phyloP scores from a whole-genome alignment of 2,113 vertebrate genomes.

The Epinephelus lanceolatus region DNA sequence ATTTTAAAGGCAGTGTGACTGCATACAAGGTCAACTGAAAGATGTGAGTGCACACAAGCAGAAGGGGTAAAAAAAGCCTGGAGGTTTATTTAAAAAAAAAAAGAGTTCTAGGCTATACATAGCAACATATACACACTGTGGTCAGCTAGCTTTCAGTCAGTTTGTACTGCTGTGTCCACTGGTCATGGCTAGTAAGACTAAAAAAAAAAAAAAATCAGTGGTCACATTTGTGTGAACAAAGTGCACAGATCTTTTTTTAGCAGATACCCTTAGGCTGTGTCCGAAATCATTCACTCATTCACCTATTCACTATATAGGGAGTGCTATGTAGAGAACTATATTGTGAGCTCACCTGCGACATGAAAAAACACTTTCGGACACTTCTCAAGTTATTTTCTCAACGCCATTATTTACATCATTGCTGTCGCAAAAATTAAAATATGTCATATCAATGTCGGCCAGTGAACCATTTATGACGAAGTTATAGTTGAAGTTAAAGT shows the following conservation, averaged over 20 bases:
- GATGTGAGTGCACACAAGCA: background rate
- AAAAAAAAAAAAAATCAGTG: background rate
- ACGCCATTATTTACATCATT: too few relatives aligned
- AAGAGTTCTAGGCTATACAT: background rate
- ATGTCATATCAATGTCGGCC: too few relatives aligned
- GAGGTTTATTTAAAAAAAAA: background rate
- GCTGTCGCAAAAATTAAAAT: too few relatives aligned
- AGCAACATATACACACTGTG: background rate
- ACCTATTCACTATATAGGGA: too few relatives aligned
- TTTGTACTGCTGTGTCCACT: background rate
- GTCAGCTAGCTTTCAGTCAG: background rate
- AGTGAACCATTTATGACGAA: too few relatives aligned
- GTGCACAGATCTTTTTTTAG: background rate
- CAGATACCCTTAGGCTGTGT: background rate
- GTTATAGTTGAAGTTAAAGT: too few relatives aligned
- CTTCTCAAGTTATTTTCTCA: too few relatives aligned
- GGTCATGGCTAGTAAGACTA: background rate
- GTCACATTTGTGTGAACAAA: background rate
- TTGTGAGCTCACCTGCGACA: too few relatives aligned
- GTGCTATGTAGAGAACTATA: too few relatives aligned
- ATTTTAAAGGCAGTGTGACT: background rate
- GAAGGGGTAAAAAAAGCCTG: background rate
- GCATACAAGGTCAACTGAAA: constrained; percentile 3
- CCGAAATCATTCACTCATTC: too few relatives aligned
- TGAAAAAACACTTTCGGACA: too few relatives aligned